phyloP scores from a whole-genome alignment of 2,888 invertebrate genomes.

The Oligia latruncula region DNA sequence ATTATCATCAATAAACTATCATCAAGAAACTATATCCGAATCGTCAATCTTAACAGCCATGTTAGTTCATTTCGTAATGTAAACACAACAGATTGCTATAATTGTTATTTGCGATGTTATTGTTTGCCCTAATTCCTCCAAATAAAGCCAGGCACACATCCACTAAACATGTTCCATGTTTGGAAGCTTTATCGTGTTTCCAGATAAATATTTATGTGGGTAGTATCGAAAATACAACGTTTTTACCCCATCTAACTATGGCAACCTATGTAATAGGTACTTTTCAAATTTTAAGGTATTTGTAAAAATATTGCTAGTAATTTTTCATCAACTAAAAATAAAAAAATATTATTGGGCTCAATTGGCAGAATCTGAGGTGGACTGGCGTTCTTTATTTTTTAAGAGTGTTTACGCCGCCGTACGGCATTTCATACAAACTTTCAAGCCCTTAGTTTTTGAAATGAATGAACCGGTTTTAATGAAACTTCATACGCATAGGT shows the following conservation, averaged over 20 bases:
- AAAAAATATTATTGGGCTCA: background rate
- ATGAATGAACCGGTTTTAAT: too few species aligned
- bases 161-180: background rate
- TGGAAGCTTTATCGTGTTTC: conserved; percentile 20
- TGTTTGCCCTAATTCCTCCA: conserved; percentile 21
- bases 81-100: conserved; percentile 22
- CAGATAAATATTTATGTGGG: background rate
- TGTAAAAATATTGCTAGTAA: background rate
- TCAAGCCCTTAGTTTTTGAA: too few species aligned
- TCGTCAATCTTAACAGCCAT: background rate
- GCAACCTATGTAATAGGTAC: too few species aligned
- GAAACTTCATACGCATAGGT: too few species aligned
- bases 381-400: background rate
- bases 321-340: background rate
- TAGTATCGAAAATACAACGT: background rate
- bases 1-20: too few species aligned
- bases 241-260: background rate
- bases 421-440: too few species aligned
- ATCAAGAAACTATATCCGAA: conserved; percentile 1
- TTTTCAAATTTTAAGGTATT: too few species aligned
- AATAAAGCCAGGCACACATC: conserved; percentile 16
- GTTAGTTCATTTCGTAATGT: background rate
- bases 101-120: conserved; percentile 17
- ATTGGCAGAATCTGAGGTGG: background rate
- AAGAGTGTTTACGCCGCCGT: too few species aligned